These are phyloP conservation scores for Equus przewalskii DNA, from an alignment of 2,113 vertebrate species.

Conservation along the genomic window DNA sequence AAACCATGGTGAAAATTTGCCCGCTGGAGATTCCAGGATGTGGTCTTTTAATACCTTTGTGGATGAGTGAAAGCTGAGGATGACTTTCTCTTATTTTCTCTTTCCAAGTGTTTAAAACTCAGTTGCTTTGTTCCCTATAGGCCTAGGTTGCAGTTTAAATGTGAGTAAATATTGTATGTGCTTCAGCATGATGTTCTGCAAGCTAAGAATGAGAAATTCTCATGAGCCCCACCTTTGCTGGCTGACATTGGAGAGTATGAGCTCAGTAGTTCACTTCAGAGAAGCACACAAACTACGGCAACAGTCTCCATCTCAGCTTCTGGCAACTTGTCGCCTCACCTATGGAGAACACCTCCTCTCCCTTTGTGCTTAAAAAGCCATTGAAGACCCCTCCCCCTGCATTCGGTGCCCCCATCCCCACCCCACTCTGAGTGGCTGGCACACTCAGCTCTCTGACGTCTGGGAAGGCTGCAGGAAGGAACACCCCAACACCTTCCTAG, in stretches of 20 bases:
- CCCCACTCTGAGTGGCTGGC: rapidly evolving
- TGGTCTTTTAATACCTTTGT: neutral
- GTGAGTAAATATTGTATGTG: neutral
- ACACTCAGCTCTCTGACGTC: neutral
- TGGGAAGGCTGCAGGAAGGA: neutral
- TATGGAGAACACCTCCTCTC: neutral
- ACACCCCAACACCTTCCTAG: neutral
- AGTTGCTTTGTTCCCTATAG: neutral
- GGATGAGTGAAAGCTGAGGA: neutral
- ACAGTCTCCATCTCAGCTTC: neutral
- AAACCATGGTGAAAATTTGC: neutral
- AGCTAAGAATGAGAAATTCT: neutral
- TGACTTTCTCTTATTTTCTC: neutral
- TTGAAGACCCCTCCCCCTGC: neutral
- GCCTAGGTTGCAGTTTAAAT: neutral
- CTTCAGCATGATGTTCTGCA: neutral
- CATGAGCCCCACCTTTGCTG: neutral
- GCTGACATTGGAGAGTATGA: neutral
- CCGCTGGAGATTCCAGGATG: neutral
- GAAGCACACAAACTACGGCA: neutral
- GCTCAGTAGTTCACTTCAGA: neutral
- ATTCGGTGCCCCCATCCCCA: neutral
- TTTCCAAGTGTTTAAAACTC: neutral
- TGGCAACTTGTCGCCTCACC: neutral
- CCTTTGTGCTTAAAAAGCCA: neutral